Base-by-base conservation (phyloP, 2,113 vertebrate species). In the Eretmochelys imbricata region DNA sequence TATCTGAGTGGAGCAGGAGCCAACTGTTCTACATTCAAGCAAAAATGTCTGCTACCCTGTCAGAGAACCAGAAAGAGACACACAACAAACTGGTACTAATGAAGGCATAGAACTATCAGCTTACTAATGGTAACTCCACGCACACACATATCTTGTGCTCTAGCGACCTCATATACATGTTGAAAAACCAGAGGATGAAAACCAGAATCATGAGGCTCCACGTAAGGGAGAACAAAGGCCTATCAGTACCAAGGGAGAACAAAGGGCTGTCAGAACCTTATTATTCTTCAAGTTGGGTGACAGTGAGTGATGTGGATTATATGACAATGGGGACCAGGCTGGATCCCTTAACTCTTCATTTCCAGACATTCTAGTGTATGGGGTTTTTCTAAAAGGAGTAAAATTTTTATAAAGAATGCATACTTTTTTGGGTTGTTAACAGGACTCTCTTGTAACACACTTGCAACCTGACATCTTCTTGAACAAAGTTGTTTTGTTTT, bases 61-160 rank as follows among this genome's bases (percentile, higher is more conserved):
- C 65, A 72, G 24, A 85, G n/a, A 5, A n/a, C 49, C 80, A 89
- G 69, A 14, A 48, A 25, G 9, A 69, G 12, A 29, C 81, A 91
- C 0, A 35, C 42, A 80, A 78, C 16, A 10, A 80, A 72, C 0
- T 31, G 25, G 19, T 10, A 82, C 78, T 3, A 5, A n/a, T 1
- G 8, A 57, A 69, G 62, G 31, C 62, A n/a, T n/a, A 69, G 35
- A 69, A 69, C 14, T 35, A 69, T n/a, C 62, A 69, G 62, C 31
- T 69, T n/a, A 69, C 62, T n/a, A 69, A 17, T 19, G 59, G 31
- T n/a, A 69, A n/a, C 62, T 69, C 62, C 24, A 16, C 42, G 27
- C 2, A 0, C 17, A 20, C 62, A 25, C 7, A 19, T 4, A 53
- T 13, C 72, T 11, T 65, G 48, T 7, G 9, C 4, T 1, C 12